These are phyloP conservation scores for Zaprionus bogoriensis DNA, from an alignment of 2,888 invertebrate genomes.

Conservation along the genomic window DNA sequence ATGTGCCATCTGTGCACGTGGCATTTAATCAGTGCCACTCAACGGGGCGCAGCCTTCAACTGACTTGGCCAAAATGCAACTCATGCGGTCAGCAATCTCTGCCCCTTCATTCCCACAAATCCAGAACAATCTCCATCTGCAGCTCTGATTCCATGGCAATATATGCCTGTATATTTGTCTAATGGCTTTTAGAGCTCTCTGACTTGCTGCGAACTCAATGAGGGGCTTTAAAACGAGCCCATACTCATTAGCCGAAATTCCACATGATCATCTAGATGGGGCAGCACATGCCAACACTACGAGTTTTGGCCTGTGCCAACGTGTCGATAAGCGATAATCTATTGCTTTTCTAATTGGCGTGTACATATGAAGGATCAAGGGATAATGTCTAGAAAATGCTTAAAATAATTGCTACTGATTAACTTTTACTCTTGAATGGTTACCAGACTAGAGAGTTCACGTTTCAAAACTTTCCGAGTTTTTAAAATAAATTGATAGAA, in stretches of 20 bases:
- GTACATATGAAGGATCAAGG: neutral
- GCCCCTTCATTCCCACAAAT: neutral
- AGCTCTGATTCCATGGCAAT: conserved; percentile 24
- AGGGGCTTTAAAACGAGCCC: conserved; percentile 44
- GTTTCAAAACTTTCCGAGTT: too few species aligned
- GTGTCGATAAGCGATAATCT: conserved; percentile 68
- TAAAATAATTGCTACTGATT: neutral
- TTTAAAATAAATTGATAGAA: too few species aligned
- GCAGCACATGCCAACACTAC: conserved; percentile 23
- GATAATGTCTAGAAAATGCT: neutral
- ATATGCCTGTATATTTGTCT: conserved; percentile 34
- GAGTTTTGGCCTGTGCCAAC: conserved; percentile 36
- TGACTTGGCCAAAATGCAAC: conserved; percentile 65
- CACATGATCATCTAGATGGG: neutral
- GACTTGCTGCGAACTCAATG: conserved; percentile 52
- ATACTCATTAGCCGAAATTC: conserved; percentile 27
- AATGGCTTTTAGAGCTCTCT: conserved; percentile 27
- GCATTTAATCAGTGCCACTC: conserved; percentile 65
- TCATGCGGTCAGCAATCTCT: conserved; percentile 57
- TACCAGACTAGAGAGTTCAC: too few species aligned
- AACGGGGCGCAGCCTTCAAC: conserved; percentile 36
- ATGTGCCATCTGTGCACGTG: conserved; percentile 52
- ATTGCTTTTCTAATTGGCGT: conserved; percentile 29
- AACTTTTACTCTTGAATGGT: too few species aligned
- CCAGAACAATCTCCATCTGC: neutral